Base-by-base conservation (phyloP, 2,888 invertebrate genomes). In the Thysanoteuthis rhombus region DNA sequence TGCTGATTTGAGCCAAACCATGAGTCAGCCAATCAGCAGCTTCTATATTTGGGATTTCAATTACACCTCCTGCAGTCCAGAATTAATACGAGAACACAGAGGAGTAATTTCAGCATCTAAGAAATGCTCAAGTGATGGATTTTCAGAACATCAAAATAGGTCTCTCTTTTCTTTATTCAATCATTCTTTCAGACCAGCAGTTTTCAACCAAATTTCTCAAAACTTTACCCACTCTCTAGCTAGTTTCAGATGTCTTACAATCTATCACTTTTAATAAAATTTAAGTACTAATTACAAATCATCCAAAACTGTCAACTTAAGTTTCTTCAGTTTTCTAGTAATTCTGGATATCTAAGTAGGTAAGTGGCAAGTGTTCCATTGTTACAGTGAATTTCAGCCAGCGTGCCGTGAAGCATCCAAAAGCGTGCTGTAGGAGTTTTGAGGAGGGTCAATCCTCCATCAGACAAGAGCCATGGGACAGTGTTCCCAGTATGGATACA, bases 41-140 rank as follows among this genome's bases (percentile, higher is more conserved):
- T 75, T 75, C 75, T 75, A n/a, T 75, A 75, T 75, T 75, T n/a
- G 75, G 75, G 75, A 75, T 75, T 75, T 75, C 75, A 75, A 75
- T 75, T 75, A 75, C 75, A n/a, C 25, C 52, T 52, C 52, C 25
- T 12, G 75, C 75, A 75, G 75, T 19, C n/a, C n/a, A 36, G 36
- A 75, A 75, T 75, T 75, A 75, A 75, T 75, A 8, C 2, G 32
- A n/a, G 25, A 75, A 10, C n/a, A 75, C n/a, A n/a, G n/a, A n/a
- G n/a, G 36, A 75, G 75, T n/a, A 75, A 75, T 75, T 75, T 36
- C 75, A 75, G 16, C 75, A n/a, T n/a, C n/a, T 12, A 36, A 16
- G n/a, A 75, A 75, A 75, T 75, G 12, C 36, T 75, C 75, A 75
- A 36, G 25, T 19, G 16, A 75, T 75, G n/a, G n/a, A 75, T n/a